phyloP scores from a whole-genome alignment of 30 jellyfish, hydroid and myxozoan species.

The Aurelia sp. region DNA sequence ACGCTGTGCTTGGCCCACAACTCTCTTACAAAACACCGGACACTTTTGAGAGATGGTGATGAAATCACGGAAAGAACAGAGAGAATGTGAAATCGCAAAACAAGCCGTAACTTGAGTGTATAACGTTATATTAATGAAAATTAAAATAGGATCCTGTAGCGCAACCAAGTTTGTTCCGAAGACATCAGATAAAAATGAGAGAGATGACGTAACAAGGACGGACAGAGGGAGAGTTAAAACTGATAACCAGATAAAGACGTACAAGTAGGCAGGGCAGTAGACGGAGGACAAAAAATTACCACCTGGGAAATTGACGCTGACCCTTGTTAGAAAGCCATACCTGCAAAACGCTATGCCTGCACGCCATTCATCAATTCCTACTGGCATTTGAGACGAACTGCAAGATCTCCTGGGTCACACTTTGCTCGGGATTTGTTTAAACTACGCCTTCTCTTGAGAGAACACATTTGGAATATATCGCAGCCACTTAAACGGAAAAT shows the following conservation, averaged over 20 bases:
- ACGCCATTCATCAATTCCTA: conserved; percentile 36
- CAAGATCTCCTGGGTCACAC: too few species aligned
- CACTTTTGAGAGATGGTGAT: too few species aligned
- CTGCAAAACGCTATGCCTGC: conserved; percentile 54
- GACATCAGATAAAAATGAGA: conserved; percentile 30
- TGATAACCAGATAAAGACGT: conserved; percentile 30
- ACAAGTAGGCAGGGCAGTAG: background rate
- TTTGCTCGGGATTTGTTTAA: background rate
- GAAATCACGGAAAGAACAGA: too few species aligned
- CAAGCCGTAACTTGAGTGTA: too few species aligned
- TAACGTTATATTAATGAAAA: too few species aligned
- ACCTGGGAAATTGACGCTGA: conserved; percentile 3
- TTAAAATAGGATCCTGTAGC: too few species aligned
- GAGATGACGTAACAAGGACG: background rate
- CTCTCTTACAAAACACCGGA: background rate
- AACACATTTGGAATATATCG: background rate
- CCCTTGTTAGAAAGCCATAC: conserved; percentile 13
- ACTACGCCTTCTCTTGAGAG: conserved; percentile 19
- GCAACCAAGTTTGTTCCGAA: too few species aligned
- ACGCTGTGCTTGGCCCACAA: conserved; percentile 16
- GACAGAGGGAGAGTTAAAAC: background rate
- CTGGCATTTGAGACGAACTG: too few species aligned
- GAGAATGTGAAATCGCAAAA: too few species aligned
- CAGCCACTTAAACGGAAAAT: conserved; percentile 35
- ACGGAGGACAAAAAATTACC: background rate